Percentiles rank a stretch among this genome's conserved stretches.
These are phyloP conservation scores for Cephus pulcher DNA, from an alignment of 2,888 invertebrate genomes.

Conservation along the genomic window DNA sequence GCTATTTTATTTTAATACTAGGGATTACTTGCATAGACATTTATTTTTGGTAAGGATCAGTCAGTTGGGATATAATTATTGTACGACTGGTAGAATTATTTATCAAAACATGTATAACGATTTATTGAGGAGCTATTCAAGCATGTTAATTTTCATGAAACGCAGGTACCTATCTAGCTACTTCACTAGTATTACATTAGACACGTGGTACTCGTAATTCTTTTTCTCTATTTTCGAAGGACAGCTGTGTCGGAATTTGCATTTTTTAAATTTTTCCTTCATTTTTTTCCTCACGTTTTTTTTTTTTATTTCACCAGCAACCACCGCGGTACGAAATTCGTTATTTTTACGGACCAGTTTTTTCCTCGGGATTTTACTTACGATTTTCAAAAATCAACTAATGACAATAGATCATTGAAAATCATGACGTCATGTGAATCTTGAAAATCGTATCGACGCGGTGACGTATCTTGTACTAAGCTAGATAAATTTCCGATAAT, in stretches of 20 bases:
- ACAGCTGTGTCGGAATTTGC: constrained; percentile 30
- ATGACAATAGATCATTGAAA: too few relatives aligned
- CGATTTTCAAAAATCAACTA: too few relatives aligned
- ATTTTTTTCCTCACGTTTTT: neutral
- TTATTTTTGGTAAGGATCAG: too few relatives aligned
- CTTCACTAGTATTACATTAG: constrained; percentile 49
- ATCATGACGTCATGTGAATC: too few relatives aligned
- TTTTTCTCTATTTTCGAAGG: constrained; percentile 25
- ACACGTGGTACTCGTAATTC: constrained; percentile 51
- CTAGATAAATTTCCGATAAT: constrained; percentile 8
- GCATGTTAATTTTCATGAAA: constrained; percentile 62
- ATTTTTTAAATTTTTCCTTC: constrained; percentile 27
- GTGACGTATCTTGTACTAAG: neutral
- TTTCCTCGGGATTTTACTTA: too few relatives aligned
- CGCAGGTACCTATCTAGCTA: constrained; percentile 64
- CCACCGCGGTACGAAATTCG: too few relatives aligned
- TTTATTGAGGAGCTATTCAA: constrained; percentile 63
- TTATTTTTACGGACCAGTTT: too few relatives aligned
- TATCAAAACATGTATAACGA: constrained; percentile 65
- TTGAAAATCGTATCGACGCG: too few relatives aligned
- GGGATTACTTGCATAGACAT: too few relatives aligned
- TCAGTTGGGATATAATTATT: too few relatives aligned
- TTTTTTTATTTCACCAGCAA: neutral
- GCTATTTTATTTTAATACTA: too few relatives aligned
- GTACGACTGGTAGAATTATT: constrained; percentile 10